These are phyloP conservation scores for Eulithis testata DNA, from an alignment of 2,888 invertebrate species.

Conservation along the genomic window DNA sequence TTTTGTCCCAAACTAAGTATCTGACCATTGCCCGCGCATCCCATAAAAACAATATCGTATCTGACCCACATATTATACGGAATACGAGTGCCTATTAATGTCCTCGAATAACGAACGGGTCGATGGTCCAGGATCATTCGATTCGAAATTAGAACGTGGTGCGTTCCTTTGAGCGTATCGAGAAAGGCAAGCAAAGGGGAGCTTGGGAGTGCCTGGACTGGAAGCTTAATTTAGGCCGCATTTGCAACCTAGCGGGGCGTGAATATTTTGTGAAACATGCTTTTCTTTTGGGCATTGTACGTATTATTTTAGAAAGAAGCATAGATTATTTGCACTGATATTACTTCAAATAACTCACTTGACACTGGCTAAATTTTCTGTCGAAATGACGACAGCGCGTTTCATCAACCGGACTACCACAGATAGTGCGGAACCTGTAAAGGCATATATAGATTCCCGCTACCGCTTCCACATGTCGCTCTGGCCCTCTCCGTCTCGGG, in stretches of 20 bases:
- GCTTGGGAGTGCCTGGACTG: slow-evolving; percentile 41
- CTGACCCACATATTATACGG: slow-evolving; percentile 42
- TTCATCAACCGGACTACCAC: too few relatives aligned
- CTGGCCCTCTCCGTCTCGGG: neutral
- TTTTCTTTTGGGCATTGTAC: neutral
- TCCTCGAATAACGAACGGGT: slow-evolving; percentile 36
- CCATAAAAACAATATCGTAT: slow-evolving; percentile 31
- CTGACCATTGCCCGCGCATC: slow-evolving; percentile 21
- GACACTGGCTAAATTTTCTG: too few relatives aligned
- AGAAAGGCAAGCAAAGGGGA: slow-evolving; percentile 70
- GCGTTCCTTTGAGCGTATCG: slow-evolving; percentile 74
- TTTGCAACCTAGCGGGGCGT: slow-evolving; percentile 18
- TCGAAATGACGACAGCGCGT: too few relatives aligned
- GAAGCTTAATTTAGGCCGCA: slow-evolving; percentile 58
- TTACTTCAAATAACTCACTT: too few relatives aligned
- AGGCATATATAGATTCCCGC: too few relatives aligned
- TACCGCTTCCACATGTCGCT: slow-evolving; percentile 10
- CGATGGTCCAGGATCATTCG: slow-evolving; percentile 50
- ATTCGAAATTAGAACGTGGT: slow-evolving; percentile 73
- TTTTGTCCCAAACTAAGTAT: slow-evolving; percentile 24
- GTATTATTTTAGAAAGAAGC: too few relatives aligned
- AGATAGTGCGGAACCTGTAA: too few relatives aligned
- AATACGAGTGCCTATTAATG: slow-evolving; percentile 12
- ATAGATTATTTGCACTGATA: too few relatives aligned
- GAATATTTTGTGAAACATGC: slow-evolving; percentile 1